Conservation (phyloP, 35 echinoderm and acorn worm genomes). For the Ophiothrix spiculata region DNA sequence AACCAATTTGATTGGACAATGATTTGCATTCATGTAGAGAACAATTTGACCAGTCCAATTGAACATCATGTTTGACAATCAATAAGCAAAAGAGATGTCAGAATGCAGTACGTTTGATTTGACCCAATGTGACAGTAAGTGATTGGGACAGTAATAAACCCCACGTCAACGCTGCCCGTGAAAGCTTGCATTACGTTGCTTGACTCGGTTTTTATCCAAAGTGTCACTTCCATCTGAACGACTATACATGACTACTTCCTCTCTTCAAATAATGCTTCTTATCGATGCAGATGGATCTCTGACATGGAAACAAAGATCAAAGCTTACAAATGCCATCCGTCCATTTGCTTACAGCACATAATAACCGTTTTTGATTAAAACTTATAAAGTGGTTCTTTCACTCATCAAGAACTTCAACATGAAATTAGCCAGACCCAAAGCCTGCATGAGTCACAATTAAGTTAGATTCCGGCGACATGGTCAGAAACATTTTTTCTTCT, state of each 20-base stretch:
- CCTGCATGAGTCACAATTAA: neutral
- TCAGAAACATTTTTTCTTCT: neutral
- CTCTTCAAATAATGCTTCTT: neutral
- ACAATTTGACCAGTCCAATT: neutral
- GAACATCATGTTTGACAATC: neutral
- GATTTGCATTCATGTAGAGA: neutral
- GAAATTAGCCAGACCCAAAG: conserved; percentile 1
- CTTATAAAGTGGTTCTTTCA: neutral
- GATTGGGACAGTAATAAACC: neutral
- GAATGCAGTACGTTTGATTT: too few species aligned
- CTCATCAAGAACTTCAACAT: neutral
- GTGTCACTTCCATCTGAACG: neutral
- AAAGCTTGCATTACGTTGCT: neutral
- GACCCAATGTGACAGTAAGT: neutral
- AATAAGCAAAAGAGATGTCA: too few species aligned
- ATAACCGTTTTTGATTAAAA: too few species aligned
- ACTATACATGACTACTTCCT: neutral
- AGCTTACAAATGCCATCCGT: too few species aligned
- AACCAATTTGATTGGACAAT: neutral
- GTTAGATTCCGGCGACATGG: conserved; percentile 1
- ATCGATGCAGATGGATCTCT: neutral
- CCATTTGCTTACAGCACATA: neutral
- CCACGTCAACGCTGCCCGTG: neutral
- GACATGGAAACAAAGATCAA: neutral
- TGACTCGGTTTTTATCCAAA: neutral